Percentiles rank a stretch among this genome's conserved stretches.
Conservation (phyloP, 2,888 invertebrate genomes). For the Hymenopus coronatus region DNA sequence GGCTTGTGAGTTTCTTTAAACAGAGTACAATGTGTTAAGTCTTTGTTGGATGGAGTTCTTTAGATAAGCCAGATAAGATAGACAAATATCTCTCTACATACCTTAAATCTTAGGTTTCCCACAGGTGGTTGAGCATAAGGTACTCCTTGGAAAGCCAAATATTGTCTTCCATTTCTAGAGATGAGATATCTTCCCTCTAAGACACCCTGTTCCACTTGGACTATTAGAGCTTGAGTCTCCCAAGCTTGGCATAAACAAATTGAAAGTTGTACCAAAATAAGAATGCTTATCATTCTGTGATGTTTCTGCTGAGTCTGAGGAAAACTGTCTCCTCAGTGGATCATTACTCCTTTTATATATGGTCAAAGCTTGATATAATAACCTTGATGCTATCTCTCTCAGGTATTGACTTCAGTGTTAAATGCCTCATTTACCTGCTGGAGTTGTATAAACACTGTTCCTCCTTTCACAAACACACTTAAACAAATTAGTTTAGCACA, state of each 20-base stretch:
- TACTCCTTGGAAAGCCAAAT: constrained; percentile 61
- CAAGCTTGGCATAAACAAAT: neutral
- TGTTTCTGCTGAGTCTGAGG: neutral
- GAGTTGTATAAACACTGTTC: neutral
- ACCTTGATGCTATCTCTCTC: neutral
- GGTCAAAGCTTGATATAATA: neutral
- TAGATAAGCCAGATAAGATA: neutral
- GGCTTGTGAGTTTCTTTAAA: no score
- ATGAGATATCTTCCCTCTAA: constrained; percentile 39
- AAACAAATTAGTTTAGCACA: neutral
- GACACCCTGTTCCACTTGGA: constrained; percentile 35
- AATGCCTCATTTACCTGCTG: neutral
- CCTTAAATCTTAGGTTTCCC: constrained; percentile 59
- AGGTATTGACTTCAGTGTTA: neutral
- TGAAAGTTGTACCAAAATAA: neutral
- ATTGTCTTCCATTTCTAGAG: constrained; percentile 45
- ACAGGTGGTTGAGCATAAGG: constrained; percentile 66
- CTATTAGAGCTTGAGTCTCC: constrained; percentile 25
- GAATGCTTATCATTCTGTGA: neutral
- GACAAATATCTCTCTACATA: constrained; percentile 13
- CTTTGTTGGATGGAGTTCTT: neutral
- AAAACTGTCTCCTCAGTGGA: neutral
- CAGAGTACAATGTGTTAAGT: no score
- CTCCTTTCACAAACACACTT: neutral
- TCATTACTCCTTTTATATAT: neutral